phyloP scores from a whole-genome alignment of 1,140 invertebrate species.

The Palaemon carinicauda region DNA sequence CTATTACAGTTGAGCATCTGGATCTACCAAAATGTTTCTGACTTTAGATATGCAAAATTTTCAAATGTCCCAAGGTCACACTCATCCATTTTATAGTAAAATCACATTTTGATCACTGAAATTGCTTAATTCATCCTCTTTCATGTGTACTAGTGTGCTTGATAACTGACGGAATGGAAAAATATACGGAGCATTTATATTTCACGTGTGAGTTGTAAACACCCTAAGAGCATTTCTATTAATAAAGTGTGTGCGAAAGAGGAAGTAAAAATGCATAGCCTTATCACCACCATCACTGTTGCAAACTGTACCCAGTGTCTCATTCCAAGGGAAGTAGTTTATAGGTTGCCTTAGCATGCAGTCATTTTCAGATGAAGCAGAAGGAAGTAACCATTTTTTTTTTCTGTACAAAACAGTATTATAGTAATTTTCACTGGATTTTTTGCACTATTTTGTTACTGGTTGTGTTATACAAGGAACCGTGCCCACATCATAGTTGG shows the following conservation, averaged over 20 bases:
- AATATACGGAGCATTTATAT: slow-evolving; percentile 24
- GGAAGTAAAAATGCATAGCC: slow-evolving; percentile 16
- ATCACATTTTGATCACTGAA: slow-evolving; percentile 8
- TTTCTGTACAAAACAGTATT: slow-evolving; percentile 37
- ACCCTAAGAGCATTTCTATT: slow-evolving; percentile 32
- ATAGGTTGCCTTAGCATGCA: slow-evolving; percentile 16
- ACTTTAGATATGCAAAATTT: slow-evolving; percentile 13
- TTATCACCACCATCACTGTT: slow-evolving; percentile 46
- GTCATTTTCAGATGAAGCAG: slow-evolving; percentile 22
- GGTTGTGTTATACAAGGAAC: slow-evolving; percentile 28
- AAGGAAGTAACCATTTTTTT: background rate
- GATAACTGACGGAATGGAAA: slow-evolving; percentile 12
- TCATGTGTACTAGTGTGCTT: slow-evolving; percentile 27
- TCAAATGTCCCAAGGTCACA: slow-evolving; percentile 22
- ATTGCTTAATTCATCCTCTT: background rate
- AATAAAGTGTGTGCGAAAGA: slow-evolving; percentile 22
- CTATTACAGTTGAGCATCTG: background rate
- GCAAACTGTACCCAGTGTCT: slow-evolving; percentile 21
- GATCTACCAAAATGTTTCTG: background rate
- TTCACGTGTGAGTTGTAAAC: slow-evolving; percentile 43
- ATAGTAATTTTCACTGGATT: background rate
- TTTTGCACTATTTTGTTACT: slow-evolving; percentile 1
- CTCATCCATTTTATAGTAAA: slow-evolving; percentile 14
- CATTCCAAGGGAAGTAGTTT: slow-evolving; percentile 25
- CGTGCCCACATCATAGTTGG: slow-evolving; percentile 4